Evolutionary conservation across 2,797 vertebrate species (phyloP), one percentile per base, ranked within the genome.

Genomic region (Odontamblyopus lacepedii): DNA sequence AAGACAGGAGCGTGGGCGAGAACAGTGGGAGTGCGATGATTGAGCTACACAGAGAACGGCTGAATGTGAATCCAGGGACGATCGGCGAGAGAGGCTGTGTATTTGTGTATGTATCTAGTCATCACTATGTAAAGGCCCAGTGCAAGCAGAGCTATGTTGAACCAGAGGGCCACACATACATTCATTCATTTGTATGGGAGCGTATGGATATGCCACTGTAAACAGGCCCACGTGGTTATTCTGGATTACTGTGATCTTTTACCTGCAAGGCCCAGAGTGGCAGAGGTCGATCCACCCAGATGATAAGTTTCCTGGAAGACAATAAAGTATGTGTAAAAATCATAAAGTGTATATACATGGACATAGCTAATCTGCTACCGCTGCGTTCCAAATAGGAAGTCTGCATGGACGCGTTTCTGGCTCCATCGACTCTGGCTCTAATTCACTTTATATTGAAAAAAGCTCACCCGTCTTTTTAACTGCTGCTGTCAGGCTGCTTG

Each of bases 231-330:
- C 6, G n/a, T 30, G 65, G 72, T 86, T 74, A 59, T 50, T 79
- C 51, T 72, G 73, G 59, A 70, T 60, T 56, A 35, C 30, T 23
- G n/a, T 44, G 71, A 75, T 62, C 38, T 87, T 91, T 94, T 79
- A 95, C 95, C 95, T 95, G 95, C 72, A 95, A 89, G 5, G 90
- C 94, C 94, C 95, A 95, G 75, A 95, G 91, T 19, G 94, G 93
- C 35, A 95, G 88, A 61, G 94, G 94, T 83, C 95, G 92, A 65
- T 96, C 94, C 90, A 96, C 95, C 95, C 94, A 96, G 88, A 95
- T 94, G 83, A 96, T 95, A 57, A 95, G 89, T 69, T 94, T 94
- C 95, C 95, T 96, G 27, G 18, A 72, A 19, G 11, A 74, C 83
- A 79, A 68, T 13, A 35, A 44, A 81, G 66, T 4, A 71, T 61